Conservation (phyloP, 2,797 vertebrate genomes). For the Siniperca scherzeri region DNA sequence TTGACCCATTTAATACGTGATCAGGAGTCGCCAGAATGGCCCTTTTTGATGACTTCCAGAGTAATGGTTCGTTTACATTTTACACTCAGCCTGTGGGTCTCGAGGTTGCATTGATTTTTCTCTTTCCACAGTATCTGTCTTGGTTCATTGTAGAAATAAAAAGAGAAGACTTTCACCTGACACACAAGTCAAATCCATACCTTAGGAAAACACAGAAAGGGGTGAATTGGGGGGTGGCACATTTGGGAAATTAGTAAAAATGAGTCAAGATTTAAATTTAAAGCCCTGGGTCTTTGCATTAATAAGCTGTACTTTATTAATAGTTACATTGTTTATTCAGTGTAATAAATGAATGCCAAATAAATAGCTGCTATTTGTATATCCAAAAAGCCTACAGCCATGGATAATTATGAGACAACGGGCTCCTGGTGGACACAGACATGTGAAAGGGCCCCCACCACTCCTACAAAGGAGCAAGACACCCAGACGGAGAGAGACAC, state of each 20-base stretch:
- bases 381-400: neutral
- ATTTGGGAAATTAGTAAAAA: too few species aligned
- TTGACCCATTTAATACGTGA: conserved; percentile 10
- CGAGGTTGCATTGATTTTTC: neutral
- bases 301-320: neutral
- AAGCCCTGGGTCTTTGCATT: neutral
- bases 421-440: too few species aligned
- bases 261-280: neutral
- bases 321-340: neutral
- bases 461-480: neutral
- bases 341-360: neutral
- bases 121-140: neutral
- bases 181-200: too few species aligned
- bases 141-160: neutral
- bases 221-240: neutral
- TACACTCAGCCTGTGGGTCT: neutral
- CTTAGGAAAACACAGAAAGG: too few species aligned
- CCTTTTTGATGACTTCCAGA: neutral
- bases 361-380: neutral
- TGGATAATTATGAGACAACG: neutral
- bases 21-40: neutral
- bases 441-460: neutral
- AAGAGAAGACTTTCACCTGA: too few species aligned
- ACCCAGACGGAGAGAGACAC: neutral
- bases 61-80: neutral